These are phyloP conservation scores for Atrichornis clamosus DNA, from an alignment of 2,113 vertebrate genomes.

Conservation along the genomic window DNA sequence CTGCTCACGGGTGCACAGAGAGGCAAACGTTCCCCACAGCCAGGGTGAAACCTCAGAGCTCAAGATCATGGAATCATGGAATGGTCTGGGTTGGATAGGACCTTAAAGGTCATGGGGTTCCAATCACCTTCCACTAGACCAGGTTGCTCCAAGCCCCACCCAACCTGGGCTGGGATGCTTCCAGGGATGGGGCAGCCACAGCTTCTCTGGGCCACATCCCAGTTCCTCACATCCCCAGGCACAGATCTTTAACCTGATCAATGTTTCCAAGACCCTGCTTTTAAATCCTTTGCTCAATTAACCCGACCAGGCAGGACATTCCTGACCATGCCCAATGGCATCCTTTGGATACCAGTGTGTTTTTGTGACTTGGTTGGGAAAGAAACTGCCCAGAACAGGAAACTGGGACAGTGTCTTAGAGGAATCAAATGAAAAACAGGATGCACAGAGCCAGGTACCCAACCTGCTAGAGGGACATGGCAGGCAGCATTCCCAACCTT, in stretches of 20 bases:
- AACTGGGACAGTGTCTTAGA: not conserved
- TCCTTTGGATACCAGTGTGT: not conserved
- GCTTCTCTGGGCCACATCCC: not conserved
- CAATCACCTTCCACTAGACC: not conserved
- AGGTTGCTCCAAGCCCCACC: not conserved
- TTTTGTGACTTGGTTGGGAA: not conserved
- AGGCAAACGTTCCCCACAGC: not conserved
- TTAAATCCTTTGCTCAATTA: not conserved
- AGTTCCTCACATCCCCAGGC: not conserved
- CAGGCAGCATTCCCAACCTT: not conserved
- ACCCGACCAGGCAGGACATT: not conserved
- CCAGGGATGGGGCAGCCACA: not conserved
- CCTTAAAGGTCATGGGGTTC: not conserved
- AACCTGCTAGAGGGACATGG: not conserved
- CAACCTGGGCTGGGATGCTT: not conserved
- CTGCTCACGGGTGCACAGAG: fast-evolving
- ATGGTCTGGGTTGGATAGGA: not conserved
- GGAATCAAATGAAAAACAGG: not conserved
- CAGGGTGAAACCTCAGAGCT: not conserved
- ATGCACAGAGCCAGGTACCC: not conserved
- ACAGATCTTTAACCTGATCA: not conserved
- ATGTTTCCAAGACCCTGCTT: not conserved
- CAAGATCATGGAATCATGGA: not conserved
- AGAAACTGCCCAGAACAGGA: not conserved
- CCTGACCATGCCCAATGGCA: not conserved